Evolutionary conservation across 1,140 invertebrate genomes (phyloP), one percentile per base, ranked within the genome.

Genomic region (Sogatella furcifera): DNA sequence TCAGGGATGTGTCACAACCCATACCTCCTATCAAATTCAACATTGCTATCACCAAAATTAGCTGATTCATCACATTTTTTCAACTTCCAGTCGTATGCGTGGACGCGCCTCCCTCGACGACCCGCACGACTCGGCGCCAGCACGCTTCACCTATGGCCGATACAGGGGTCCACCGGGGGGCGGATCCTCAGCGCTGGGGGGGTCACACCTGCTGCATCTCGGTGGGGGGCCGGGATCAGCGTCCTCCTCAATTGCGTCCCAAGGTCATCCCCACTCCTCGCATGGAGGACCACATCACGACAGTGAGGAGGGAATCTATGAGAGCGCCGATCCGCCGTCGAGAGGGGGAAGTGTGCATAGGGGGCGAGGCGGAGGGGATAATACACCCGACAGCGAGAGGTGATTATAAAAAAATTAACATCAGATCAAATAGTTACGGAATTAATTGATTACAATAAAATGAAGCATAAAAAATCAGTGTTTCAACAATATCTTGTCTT

Each of bases 321-420:
- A 90, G 77, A 88, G 84, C 68, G 88, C 88, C 65, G 88, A 90
- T 75, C 82, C 84, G 11, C 71, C 84, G 85, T 68, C 77, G 83
- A 61, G 71, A 74, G 72, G 69, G 76, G 72, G 65, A 77, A 76
- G 74, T 70, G 78, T 72, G 67, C 73, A 75, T 74, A 75, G 87
- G 2, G 24, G 24, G 6, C 1, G 34, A 38, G 34, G 34, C 1
- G 34, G 34, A 5, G 34, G 34, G 5, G 34, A 38, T 38, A 38
- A 89, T 74, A 87, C 85, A 56, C 87, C 86, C 67, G 88, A 90
- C 74, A 89, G 86, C 76, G 88, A 88, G 81, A 90, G 88, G 88
- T 90, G 84, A 64, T n/a, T 65, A 55, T 28, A 21, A 57, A 42
- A 5, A 13, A 13, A 19, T 0, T 14, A 46, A 58, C 8, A 22